Conservation (phyloP, 2,888 invertebrate species). For the Branchipolynoe longqiensis region DNA sequence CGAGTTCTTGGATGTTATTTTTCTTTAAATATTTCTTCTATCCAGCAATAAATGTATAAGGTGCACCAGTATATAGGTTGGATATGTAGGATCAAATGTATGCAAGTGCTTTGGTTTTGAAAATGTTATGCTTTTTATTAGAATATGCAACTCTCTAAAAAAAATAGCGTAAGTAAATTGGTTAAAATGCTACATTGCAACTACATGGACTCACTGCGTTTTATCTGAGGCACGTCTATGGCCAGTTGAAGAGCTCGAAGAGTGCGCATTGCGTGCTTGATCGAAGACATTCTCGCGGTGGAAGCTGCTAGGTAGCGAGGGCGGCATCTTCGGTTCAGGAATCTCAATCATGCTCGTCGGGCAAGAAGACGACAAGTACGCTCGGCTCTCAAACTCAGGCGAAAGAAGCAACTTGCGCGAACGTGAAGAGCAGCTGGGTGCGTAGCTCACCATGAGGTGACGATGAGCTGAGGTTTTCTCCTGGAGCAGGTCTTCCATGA, state of each 20-base stretch:
- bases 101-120: too few relatives aligned
- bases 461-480: constrained; percentile 90
- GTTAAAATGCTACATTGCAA: too few relatives aligned
- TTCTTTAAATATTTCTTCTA: too few relatives aligned
- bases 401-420: background rate
- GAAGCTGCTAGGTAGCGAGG: constrained; percentile 77
- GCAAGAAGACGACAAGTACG: constrained; percentile 89
- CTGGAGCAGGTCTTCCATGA: constrained; percentile 94
- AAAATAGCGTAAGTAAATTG: too few relatives aligned
- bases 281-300: constrained; percentile 66
- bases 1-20: too few relatives aligned
- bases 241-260: background rate
- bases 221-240: background rate
- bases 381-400: constrained; percentile 64
- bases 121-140: too few relatives aligned
- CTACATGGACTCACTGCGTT: constrained; percentile 2
- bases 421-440: background rate
- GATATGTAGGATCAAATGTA: too few relatives aligned
- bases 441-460: constrained; percentile 86
- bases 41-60: too few relatives aligned
- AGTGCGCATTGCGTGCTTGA: background rate
- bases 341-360: constrained; percentile 83
- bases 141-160: too few relatives aligned
- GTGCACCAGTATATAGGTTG: too few relatives aligned
- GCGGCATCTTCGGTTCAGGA: constrained; percentile 84